A percentile compares a stretch with the other conserved stretches of the same genome.
Conservation (phyloP, 1,140 invertebrate genomes). For the Lasaia peninsularis region DNA sequence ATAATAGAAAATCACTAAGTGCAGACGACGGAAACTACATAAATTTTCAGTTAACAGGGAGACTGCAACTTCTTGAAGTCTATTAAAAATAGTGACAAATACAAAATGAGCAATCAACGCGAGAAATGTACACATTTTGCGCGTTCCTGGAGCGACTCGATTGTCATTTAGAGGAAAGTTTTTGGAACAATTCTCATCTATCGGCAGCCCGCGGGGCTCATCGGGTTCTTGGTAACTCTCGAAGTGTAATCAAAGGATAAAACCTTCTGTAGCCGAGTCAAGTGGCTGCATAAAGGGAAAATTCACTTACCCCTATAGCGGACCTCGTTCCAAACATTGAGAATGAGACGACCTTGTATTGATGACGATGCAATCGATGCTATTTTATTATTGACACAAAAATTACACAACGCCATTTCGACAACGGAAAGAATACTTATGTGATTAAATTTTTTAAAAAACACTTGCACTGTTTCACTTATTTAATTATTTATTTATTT, state of each 20-base stretch:
- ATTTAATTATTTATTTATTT: too few relatives aligned
- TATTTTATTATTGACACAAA: too few relatives aligned
- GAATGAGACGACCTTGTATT: conserved; percentile 31
- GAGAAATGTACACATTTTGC: neutral
- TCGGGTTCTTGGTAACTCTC: conserved; percentile 41
- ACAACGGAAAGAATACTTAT: too few relatives aligned
- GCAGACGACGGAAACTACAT: too few relatives aligned
- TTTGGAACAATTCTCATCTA: conserved; percentile 53
- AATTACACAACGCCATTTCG: too few relatives aligned
- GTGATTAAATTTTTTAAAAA: too few relatives aligned
- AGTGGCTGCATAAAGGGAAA: conserved; percentile 65
- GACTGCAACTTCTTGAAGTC: too few relatives aligned
- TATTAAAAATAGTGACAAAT: neutral
- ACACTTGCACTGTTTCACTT: neutral
- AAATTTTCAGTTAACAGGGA: too few relatives aligned
- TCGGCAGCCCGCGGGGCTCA: conserved; percentile 39
- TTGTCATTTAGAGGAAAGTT: conserved; percentile 40
- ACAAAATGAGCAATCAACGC: conserved; percentile 1
- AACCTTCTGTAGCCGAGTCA: conserved; percentile 59
- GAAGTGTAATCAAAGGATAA: conserved; percentile 66
- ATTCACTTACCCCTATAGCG: conserved; percentile 66
- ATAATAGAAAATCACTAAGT: too few relatives aligned
- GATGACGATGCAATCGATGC: conserved; percentile 22
- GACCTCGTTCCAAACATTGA: conserved; percentile 64
- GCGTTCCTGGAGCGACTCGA: conserved; percentile 6